These are phyloP conservation scores for Seriola rivoliana DNA, from an alignment of 2,113 vertebrate species.

Conservation along the genomic window DNA sequence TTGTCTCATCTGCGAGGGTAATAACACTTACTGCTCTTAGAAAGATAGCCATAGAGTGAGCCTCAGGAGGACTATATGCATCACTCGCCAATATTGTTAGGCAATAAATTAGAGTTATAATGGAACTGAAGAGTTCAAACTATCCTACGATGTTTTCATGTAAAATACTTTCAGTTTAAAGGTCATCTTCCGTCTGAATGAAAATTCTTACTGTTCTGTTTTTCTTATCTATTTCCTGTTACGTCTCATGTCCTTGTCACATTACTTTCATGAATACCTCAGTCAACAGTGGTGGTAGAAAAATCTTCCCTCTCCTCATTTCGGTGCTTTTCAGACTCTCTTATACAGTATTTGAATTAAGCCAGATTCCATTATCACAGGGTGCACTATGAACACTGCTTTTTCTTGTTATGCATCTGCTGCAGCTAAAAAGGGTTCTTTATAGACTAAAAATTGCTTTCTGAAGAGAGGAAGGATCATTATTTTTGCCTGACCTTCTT, in stretches of 20 bases:
- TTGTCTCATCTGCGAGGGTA: constrained; percentile 46
- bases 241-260: constrained; percentile 25
- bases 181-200: constrained; percentile 30
- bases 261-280: constrained; percentile 25
- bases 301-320: constrained; percentile 21
- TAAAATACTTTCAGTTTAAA: constrained; percentile 48
- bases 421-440: constrained; percentile 20
- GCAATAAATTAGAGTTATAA: constrained; percentile 47
- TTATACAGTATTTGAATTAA: constrained; percentile 36
- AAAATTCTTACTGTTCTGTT: constrained; percentile 5
- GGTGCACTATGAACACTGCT: neutral
- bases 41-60: constrained; percentile 43
- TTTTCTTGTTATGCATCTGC: constrained; percentile 15
- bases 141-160: constrained; percentile 33
- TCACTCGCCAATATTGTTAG: constrained; percentile 8
- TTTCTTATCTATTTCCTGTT: constrained; percentile 41
- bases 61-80: constrained; percentile 28
- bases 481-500: constrained; percentile 30
- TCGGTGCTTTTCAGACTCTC: constrained; percentile 12
- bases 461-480: constrained; percentile 10
- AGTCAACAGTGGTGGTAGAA: neutral
- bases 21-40: constrained; percentile 56
- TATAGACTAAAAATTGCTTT: constrained; percentile 14
- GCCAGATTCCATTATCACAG: constrained; percentile 27
- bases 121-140: constrained; percentile 9